Conservation (phyloP, 1,140 invertebrate genomes). For the Caenorhabditis tropicalis region DNA sequence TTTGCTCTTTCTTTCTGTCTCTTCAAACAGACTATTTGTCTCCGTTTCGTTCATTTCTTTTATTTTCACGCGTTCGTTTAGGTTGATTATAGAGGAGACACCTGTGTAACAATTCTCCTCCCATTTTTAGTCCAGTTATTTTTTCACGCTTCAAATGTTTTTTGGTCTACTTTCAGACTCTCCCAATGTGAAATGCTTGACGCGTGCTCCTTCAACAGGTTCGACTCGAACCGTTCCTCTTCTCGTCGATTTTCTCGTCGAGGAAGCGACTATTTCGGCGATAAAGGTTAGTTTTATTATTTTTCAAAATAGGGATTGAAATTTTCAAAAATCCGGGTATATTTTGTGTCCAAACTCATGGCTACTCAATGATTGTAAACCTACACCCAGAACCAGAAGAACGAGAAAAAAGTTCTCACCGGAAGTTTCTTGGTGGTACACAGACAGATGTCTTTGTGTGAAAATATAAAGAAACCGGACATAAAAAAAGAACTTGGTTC, state of each 20-base stretch:
- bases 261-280: conserved; percentile 12
- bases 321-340: neutral
- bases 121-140: neutral
- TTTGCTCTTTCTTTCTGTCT: neutral
- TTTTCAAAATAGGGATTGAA: neutral
- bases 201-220: conserved; percentile 28
- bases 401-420: neutral
- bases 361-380: neutral
- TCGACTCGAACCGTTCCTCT: conserved; percentile 19
- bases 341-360: neutral
- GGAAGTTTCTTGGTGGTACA: neutral
- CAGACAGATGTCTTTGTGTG: neutral
- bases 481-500: neutral
- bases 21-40: neutral
- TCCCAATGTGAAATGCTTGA: conserved; percentile 23
- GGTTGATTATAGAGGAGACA: neutral
- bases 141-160: neutral
- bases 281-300: neutral
- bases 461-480: neutral
- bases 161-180: neutral
- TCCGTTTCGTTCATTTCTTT: neutral
- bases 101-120: neutral
- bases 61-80: neutral
- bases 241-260: neutral
- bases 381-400: neutral